A percentile compares a stretch with the other conserved stretches of the same genome.
Evolutionary conservation across 2,797 vertebrate species (phyloP).

Genomic region (Fundulus diaphanus): DNA sequence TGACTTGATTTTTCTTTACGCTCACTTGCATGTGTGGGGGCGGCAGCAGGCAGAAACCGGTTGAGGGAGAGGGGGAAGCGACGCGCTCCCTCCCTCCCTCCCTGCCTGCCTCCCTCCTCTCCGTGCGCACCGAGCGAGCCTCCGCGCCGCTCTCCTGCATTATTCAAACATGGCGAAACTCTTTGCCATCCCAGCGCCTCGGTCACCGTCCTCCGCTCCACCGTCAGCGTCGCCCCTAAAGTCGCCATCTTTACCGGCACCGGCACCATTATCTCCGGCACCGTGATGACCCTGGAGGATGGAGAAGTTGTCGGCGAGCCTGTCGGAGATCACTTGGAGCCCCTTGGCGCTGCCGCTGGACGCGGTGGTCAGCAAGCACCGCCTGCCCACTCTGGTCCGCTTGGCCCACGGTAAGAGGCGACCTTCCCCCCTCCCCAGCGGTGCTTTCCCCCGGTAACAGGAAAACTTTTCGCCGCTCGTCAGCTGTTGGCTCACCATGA

Average conservation of each 20-base stretch:
- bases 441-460: background rate
- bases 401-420: constrained; percentile 87
- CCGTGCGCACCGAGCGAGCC: constrained; percentile 56
- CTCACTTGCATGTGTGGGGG: constrained; percentile 1
- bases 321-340: constrained; percentile 92
- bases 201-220: constrained; percentile 24
- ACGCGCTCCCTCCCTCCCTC: constrained; percentile 56
- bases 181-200: constrained; percentile 51
- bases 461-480: constrained; percentile 12
- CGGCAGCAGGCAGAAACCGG: constrained; percentile 16
- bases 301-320: constrained; percentile 92
- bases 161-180: constrained; percentile 79
- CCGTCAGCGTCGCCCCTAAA: constrained; percentile 3
- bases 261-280: constrained; percentile 57
- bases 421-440: background rate
- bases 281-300: constrained; percentile 87
- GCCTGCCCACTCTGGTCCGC: constrained; percentile 90
- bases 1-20: background rate
- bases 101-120: constrained; percentile 52
- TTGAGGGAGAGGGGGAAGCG: constrained; percentile 23
- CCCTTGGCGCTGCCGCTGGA: constrained; percentile 91
- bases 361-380: constrained; percentile 93
- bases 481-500: constrained; percentile 4
- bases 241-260: constrained; percentile 5
- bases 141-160: constrained; percentile 45